Evolutionary conservation across 1,140 invertebrate species (phyloP), one percentile per base, ranked within the genome.

Genomic region (Oreohelix idahoensis): DNA sequence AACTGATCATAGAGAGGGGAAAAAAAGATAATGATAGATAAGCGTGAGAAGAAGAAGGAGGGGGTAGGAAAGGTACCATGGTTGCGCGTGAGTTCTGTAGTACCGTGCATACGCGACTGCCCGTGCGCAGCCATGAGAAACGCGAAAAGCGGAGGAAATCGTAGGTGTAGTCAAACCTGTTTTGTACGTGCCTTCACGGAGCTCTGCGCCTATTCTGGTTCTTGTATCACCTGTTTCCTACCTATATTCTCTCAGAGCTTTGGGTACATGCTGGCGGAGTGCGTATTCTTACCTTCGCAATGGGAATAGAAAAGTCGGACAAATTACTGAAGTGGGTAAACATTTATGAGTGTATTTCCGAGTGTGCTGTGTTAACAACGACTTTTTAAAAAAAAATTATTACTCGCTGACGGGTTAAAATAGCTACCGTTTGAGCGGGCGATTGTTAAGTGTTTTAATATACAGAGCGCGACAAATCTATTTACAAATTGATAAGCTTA

Each of bases 101-200:
- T 58, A n/a, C 53, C 26, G 53, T 23, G 53, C 53, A n/a, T 23
- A 23, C 53, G 53, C 13, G 13, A 4, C 39, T 73, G 35, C n/a
- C 35, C 39, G 70, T 73, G 35, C 39, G 70, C 39, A 38, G 35
- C n/a, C 70, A 38, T 15, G 70, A 73, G 39, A 73, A 73, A 42
- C 70, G n/a, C 35, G 8, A 13, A 73, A 5, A 73, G 39, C 70
- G 15, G 35, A 38, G 10, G 45, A 49, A 49, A 49, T 49, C 10
- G 8, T 35, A 42, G 70, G 70, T 73, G 70, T 11, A 73, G 39
- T 11, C 17, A 73, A 17, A 38, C 39, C 35, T 38, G 35, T 17
- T 42, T 5, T 73, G 35, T 73, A 38, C 70, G 35, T 73, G 35
- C 32, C 70, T 42, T 38, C 39, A 38, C 70, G 70, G 70, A n/a